phyloP scores from a whole-genome alignment of 2,888 invertebrate genomes.

The Campoplex nolae region DNA sequence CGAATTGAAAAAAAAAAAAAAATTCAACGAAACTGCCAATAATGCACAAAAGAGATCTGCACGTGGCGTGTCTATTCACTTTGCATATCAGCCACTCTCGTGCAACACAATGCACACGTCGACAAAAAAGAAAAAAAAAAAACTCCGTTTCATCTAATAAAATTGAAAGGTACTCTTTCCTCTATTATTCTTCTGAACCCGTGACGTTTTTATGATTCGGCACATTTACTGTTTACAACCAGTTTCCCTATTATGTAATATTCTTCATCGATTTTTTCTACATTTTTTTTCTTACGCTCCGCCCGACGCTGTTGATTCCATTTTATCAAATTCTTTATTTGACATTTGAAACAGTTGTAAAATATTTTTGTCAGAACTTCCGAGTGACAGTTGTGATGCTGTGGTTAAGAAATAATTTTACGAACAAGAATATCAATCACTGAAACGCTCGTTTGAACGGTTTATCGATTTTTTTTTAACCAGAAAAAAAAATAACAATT shows the following conservation, averaged over 20 bases:
- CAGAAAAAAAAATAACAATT: neutral
- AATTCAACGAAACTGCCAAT: conserved; percentile 52
- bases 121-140: conserved; percentile 18
- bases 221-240: conserved; percentile 5
- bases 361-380: neutral
- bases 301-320: too few relatives aligned
- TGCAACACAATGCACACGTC: neutral
- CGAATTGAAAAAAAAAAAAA: neutral
- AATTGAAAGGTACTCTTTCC: conserved; percentile 40
- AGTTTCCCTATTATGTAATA: conserved; percentile 2
- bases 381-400: neutral
- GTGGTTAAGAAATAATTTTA: too few relatives aligned
- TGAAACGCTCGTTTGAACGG: neutral
- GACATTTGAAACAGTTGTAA: neutral
- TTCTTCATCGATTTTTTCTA: neutral
- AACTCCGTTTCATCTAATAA: conserved; percentile 30
- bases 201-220: conserved; percentile 4
- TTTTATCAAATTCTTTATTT: too few relatives aligned
- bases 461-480: neutral
- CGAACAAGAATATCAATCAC: neutral
- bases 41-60: conserved; percentile 7
- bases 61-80: conserved; percentile 40
- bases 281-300: neutral
- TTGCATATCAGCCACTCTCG: conserved; percentile 19
- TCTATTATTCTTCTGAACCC: conserved; percentile 2